These are phyloP conservation scores for Drosophila phalerata DNA, from an alignment of 2,888 invertebrate species.

Conservation along the genomic window DNA sequence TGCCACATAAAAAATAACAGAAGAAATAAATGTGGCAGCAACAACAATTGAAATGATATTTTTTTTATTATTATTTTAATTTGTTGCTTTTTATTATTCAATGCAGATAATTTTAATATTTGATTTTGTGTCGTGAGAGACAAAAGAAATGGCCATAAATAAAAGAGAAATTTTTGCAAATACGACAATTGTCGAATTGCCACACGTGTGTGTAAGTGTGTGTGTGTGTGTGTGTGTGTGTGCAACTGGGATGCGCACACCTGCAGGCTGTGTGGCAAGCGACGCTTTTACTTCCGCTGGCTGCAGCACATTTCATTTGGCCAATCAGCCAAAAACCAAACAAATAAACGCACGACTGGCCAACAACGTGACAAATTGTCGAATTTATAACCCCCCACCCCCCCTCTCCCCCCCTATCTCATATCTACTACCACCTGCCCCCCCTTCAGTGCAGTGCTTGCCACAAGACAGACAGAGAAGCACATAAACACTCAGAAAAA, in stretches of 20 bases:
- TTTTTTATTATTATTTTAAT: constrained; percentile 16
- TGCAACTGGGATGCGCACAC: constrained; percentile 61
- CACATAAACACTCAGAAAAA: neutral
- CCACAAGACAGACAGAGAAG: constrained; percentile 9
- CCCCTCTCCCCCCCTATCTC: neutral
- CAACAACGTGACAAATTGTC: constrained; percentile 79
- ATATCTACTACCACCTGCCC: neutral
- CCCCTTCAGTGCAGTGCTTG: neutral
- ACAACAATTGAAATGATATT: constrained; percentile 28
- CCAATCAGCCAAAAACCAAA: constrained; percentile 62
- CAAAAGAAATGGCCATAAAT: constrained; percentile 76
- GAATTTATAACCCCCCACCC: constrained; percentile 37
- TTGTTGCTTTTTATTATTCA: constrained; percentile 41
- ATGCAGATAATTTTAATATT: constrained; percentile 65
- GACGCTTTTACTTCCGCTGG: constrained; percentile 75
- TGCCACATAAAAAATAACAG: constrained; percentile 41
- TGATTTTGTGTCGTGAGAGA: constrained; percentile 66
- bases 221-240: constrained; percentile 15
- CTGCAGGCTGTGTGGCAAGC: constrained; percentile 51
- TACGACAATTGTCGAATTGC: constrained; percentile 63
- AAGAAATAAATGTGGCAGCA: constrained; percentile 35
- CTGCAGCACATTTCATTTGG: constrained; percentile 18
- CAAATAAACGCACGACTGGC: constrained; percentile 71
- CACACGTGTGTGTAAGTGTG: constrained; percentile 6
- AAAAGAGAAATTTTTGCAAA: constrained; percentile 74